Conservation (phyloP, 2,888 invertebrate genomes). For the Agriopis marginaria region DNA sequence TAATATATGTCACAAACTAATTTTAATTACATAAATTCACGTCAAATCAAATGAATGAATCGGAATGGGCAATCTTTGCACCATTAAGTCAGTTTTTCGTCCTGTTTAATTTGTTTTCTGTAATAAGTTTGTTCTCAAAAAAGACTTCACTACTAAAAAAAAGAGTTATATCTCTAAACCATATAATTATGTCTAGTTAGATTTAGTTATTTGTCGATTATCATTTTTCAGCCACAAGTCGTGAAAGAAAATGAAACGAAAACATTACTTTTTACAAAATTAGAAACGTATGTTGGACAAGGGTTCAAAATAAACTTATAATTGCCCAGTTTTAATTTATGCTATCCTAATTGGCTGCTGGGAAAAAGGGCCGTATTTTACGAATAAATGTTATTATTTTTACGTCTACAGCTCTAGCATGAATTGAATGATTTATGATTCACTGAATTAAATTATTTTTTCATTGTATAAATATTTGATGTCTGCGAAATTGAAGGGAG, state of each 20-base stretch:
- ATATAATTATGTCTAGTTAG: not conserved
- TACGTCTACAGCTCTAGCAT: constrained; percentile 17
- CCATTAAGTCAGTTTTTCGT: no score
- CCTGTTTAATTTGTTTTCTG: no score
- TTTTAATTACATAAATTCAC: no score
- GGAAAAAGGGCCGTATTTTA: constrained; percentile 23
- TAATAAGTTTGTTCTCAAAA: no score
- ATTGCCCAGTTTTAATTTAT: constrained; percentile 29
- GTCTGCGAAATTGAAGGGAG: constrained; percentile 15
- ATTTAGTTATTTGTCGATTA: not conserved
- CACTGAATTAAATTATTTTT: constrained; percentile 22
- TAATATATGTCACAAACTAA: no score
- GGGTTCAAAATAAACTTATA: constrained; percentile 37
- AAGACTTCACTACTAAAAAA: no score
- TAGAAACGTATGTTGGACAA: constrained; percentile 34
- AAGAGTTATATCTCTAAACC: not conserved
- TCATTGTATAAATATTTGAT: constrained; percentile 20
- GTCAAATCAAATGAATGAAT: no score
- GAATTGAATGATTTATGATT: constrained; percentile 34
- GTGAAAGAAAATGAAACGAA: constrained; percentile 33
- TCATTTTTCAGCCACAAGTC: not conserved
- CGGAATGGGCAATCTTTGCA: no score
- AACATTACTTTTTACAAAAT: constrained; percentile 28
- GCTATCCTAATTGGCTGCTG: constrained; percentile 26
- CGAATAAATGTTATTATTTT: constrained; percentile 27